Conservation (phyloP, 2,797 vertebrate genomes). For the Crocidura indochinensis region DNA sequence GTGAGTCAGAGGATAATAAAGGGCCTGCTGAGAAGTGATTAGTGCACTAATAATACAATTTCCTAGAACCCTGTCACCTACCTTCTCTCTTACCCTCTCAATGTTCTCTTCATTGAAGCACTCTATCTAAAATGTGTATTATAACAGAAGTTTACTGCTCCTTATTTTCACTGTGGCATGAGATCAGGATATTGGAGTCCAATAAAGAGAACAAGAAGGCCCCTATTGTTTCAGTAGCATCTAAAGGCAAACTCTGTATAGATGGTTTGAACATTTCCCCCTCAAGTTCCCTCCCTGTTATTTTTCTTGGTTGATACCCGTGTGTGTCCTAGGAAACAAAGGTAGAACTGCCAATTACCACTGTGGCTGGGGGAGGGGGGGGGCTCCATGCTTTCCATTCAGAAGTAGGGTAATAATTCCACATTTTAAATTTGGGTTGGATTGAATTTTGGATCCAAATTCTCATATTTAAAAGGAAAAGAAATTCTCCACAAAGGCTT, state of each 20-base stretch:
- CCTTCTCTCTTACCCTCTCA: no score
- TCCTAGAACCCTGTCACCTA: background rate
- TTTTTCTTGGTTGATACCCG: conserved; percentile 84
- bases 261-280: conserved; percentile 82
- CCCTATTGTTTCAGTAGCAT: background rate
- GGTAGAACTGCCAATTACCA: conserved; percentile 80
- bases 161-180: background rate
- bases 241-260: conserved; percentile 67
- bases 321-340: conserved; percentile 73
- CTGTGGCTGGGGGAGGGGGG: conserved; percentile 80
- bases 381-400: conserved; percentile 76
- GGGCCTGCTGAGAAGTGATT: background rate
- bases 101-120: background rate
- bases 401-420: conserved; percentile 79
- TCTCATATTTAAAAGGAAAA: conserved; percentile 66
- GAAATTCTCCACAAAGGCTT: conserved; percentile 28
- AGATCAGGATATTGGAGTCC: background rate
- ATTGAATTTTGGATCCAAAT: conserved; percentile 70
- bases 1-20: background rate
- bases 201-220: conserved; percentile 51
- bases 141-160: background rate
- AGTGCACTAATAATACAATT: background rate
- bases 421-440: conserved; percentile 84
- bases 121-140: background rate
- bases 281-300: conserved; percentile 66